Base-by-base conservation (phyloP, 2,888 invertebrate species). In the Cyrtodaria siliqua region DNA sequence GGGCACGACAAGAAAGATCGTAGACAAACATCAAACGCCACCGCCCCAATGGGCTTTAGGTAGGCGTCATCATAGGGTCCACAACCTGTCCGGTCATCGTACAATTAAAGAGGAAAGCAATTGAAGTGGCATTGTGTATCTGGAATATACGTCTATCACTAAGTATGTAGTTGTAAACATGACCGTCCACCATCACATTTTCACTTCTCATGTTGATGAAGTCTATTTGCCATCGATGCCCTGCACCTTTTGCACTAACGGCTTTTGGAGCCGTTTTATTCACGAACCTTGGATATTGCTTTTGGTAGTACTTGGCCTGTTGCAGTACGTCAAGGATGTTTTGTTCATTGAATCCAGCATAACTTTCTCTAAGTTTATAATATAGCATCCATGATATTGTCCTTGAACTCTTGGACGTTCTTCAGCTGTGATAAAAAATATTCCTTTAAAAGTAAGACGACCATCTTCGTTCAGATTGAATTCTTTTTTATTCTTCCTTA, bases 91-190 rank as follows among this genome's bases (percentile, higher is more conserved):
- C n/a, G n/a, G n/a, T n/a, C n/a, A n/a, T n/a, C n/a, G n/a, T n/a
- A n/a, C n/a, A n/a, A n/a, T n/a, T n/a, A n/a, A n/a, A n/a, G n/a
- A n/a, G n/a, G n/a, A n/a, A n/a, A n/a, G n/a, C 24, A 64, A 56
- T 16, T 63, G 59, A 16, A 59, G 62, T 18, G 71, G 64, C 59
- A 72, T 60, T 12, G 60, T 60, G 47, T 61, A 72, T 60, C 66
- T 52, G n/a, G 72, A 72, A 24, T 60, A 44, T 12, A 72, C 18
- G 38, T 72, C 72, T 24, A 72, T 52, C 4, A 66, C 27, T 72
- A 60, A 72, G 26, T 24, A 72, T 72, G 26, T 66, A 66, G 18
- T 44, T 63, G 59, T 64, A 64, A 26, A 38, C 33, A 3, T 14
- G 12, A 1, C 26, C 40, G 18, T 52, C 27, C 50, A 33, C 47